These are phyloP conservation scores for Alosa sapidissima DNA, from an alignment of 2,797 vertebrate genomes.

Conservation along the genomic window DNA sequence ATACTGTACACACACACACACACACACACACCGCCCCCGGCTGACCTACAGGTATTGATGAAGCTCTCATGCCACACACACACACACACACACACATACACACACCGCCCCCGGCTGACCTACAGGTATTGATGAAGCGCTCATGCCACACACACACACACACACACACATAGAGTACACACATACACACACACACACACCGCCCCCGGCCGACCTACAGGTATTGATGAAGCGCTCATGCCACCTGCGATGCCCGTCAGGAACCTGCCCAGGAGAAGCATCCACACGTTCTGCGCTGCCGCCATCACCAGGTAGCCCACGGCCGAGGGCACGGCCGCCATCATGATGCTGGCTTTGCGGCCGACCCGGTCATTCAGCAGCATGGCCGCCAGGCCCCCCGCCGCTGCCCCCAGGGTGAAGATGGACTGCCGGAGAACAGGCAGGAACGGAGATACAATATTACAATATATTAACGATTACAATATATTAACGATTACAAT, in stretches of 20 bases:
- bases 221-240: slow-evolving; percentile 88
- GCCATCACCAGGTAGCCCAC: slow-evolving; percentile 84
- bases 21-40: slow-evolving; percentile 1
- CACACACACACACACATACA: slow-evolving; percentile 16
- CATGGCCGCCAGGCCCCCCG: slow-evolving; percentile 88
- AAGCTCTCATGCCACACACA: slow-evolving; percentile 80
- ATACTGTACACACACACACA: slow-evolving; percentile 20
- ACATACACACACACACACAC: slow-evolving; percentile 30
- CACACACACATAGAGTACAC: too few species aligned
- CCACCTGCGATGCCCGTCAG: slow-evolving; percentile 89
- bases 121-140: slow-evolving; percentile 91
- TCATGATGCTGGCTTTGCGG: slow-evolving; percentile 91
- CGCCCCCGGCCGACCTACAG: slow-evolving; percentile 73
- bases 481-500: too few species aligned
- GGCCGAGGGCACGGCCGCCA: slow-evolving; percentile 80
- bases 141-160: slow-evolving; percentile 74
- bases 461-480: too few species aligned
- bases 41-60: slow-evolving; percentile 88
- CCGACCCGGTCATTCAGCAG: slow-evolving; percentile 87
- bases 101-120: slow-evolving; percentile 49
- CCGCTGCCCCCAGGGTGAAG: slow-evolving; percentile 84
- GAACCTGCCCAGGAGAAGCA: slow-evolving; percentile 85
- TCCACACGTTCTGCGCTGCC: slow-evolving; percentile 76
- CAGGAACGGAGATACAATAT: neutral
- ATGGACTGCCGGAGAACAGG: slow-evolving; percentile 71